These are phyloP conservation scores for Drosophila prolongata DNA, from an alignment of 2,888 invertebrate species.

Conservation along the genomic window DNA sequence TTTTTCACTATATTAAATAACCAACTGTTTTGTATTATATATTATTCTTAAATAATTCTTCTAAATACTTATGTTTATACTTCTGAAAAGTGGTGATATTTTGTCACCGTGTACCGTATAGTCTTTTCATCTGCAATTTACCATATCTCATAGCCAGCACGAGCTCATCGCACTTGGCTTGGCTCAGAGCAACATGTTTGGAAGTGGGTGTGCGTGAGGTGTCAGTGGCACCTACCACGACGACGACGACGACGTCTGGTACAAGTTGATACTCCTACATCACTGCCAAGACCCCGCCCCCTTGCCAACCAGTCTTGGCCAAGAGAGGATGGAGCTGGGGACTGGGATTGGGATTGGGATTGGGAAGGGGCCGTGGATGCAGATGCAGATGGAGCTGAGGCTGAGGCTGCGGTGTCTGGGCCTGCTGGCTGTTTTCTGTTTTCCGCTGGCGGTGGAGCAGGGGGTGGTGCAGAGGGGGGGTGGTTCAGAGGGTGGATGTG, in stretches of 20 bases:
- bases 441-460: slow-evolving; percentile 39
- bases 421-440: slow-evolving; percentile 41
- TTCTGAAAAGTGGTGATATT: too few relatives aligned
- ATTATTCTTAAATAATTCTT: too few relatives aligned
- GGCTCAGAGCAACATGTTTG: slow-evolving; percentile 12
- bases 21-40: too few relatives aligned
- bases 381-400: slow-evolving; percentile 36
- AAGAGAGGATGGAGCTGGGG: slow-evolving; percentile 33
- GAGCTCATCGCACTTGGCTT: slow-evolving; percentile 27
- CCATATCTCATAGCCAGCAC: slow-evolving; percentile 24
- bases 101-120: background rate
- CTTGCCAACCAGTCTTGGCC: slow-evolving; percentile 33
- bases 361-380: background rate
- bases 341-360: background rate
- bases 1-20: too few relatives aligned
- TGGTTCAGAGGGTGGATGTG: background rate
- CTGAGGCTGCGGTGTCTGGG: slow-evolving; percentile 65
- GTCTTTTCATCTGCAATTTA: slow-evolving; percentile 2
- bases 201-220: slow-evolving; percentile 60
- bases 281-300: background rate
- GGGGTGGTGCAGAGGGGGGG: slow-evolving; percentile 2
- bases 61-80: too few relatives aligned
- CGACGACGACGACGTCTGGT: slow-evolving; percentile 26
- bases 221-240: slow-evolving; percentile 67
- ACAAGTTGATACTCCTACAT: slow-evolving; percentile 43